Evolutionary conservation across 2,888 invertebrate genomes (phyloP).

Genomic region (Allophyes oxyacanthae): DNA sequence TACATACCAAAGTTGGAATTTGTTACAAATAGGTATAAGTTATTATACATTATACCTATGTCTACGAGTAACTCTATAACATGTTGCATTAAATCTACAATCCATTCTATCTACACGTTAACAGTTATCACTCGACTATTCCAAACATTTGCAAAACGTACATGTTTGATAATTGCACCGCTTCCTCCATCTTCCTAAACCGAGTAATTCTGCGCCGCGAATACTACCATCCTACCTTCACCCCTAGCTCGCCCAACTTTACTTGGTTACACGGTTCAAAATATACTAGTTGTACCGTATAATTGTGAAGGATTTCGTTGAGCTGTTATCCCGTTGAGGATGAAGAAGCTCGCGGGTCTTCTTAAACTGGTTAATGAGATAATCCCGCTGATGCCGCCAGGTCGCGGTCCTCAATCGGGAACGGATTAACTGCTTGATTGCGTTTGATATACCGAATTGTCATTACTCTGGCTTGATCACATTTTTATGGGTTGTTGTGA

Average conservation of each 20-base stretch:
- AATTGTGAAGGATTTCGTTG: conserved; percentile 14
- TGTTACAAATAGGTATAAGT: no score
- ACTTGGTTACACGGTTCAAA: conserved; percentile 7
- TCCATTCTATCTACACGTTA: neutral
- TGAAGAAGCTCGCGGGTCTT: neutral
- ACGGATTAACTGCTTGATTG: conserved; percentile 39
- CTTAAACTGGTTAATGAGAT: conserved; percentile 9
- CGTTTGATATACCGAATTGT: conserved; percentile 16
- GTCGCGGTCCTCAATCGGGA: conserved; percentile 28
- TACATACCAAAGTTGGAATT: no score
- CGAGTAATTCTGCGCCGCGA: conserved; percentile 19
- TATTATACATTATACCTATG: no score
- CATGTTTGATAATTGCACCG: conserved; percentile 18
- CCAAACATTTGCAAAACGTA: conserved; percentile 14
- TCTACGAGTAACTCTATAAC: no score
- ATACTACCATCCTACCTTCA: conserved; percentile 2
- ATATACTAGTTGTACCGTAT: conserved; percentile 11
- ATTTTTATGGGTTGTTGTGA: neutral
- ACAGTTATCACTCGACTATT: conserved; percentile 9
- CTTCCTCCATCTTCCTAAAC: conserved; percentile 5
- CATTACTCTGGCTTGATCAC: conserved; percentile 12
- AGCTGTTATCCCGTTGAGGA: conserved; percentile 4
- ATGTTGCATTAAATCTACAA: neutral
- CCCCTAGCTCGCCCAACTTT: neutral
- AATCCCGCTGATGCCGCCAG: conserved; percentile 21